Percentiles rank a stretch among this genome's conserved stretches.
These are phyloP conservation scores for Microcebus murinus DNA, from an alignment of 2,113 vertebrate genomes.

Conservation along the genomic window DNA sequence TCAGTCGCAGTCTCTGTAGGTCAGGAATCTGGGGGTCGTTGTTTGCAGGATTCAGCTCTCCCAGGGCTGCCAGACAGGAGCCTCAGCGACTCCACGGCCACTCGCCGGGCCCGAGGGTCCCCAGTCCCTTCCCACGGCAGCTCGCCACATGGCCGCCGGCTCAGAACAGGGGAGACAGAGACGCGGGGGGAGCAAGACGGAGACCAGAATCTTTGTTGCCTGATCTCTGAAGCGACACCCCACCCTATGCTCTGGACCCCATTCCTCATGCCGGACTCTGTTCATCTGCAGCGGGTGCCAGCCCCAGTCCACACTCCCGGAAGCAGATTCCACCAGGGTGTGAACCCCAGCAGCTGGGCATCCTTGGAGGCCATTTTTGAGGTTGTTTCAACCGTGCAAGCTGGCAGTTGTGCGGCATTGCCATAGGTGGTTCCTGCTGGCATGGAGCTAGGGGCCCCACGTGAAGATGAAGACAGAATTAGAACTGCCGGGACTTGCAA, in stretches of 20 bases:
- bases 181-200: neutral
- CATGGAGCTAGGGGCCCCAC: neutral
- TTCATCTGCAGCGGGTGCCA: neutral
- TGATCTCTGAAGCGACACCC: neutral
- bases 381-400: neutral
- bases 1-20: neutral
- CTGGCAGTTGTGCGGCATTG: neutral
- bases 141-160: neutral
- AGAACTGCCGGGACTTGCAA: neutral
- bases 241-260: neutral
- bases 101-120: neutral
- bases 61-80: neutral
- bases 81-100: neutral
- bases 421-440: neutral
- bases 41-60: neutral
- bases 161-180: neutral
- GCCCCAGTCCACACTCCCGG: neutral
- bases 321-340: neutral
- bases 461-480: conserved; percentile 3
- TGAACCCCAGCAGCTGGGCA: neutral
- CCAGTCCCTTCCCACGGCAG: neutral
- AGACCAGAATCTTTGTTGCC: neutral
- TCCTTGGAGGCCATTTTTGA: neutral
- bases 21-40: neutral
- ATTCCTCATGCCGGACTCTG: neutral